These are phyloP conservation scores for Mus pahari DNA, from an alignment of 2,113 vertebrate species.

Conservation along the genomic window DNA sequence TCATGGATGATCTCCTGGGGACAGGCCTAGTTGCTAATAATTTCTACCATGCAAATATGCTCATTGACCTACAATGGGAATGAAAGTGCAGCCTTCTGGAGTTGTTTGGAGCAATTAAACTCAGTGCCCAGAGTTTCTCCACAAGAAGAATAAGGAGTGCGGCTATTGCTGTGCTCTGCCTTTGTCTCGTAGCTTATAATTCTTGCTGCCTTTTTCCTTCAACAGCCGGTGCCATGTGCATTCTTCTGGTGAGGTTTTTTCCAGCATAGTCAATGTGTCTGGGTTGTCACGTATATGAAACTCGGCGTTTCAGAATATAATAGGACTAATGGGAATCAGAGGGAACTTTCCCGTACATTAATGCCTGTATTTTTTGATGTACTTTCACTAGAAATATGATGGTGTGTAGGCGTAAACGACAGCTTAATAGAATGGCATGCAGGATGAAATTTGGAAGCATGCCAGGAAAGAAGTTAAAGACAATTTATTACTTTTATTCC, in stretches of 20 bases:
- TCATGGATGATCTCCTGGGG: constrained; percentile 74
- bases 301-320: constrained; percentile 72
- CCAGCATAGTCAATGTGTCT: not conserved
- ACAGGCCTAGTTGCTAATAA: constrained; percentile 78
- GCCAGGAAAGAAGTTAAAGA: constrained; percentile 51
- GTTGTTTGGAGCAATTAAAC: constrained; percentile 76
- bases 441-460: constrained; percentile 58
- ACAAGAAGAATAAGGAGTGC: constrained; percentile 33
- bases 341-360: constrained; percentile 77
- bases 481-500: not conserved
- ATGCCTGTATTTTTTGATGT: constrained; percentile 64
- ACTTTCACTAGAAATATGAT: constrained; percentile 65
- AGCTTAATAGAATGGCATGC: constrained; percentile 69
- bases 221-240: not conserved
- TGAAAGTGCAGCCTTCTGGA: constrained; percentile 71
- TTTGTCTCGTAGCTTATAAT: constrained; percentile 55
- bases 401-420: constrained; percentile 72
- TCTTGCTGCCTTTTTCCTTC: constrained; percentile 38
- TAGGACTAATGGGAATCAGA: constrained; percentile 71
- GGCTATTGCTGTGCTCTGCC: not conserved
- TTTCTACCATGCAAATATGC: constrained; percentile 78
- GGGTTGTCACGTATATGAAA: constrained; percentile 51
- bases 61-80: constrained; percentile 78
- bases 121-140: constrained; percentile 68
- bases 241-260: constrained; percentile 43